Percentiles rank a stretch among this genome's conserved stretches.
Conservation (phyloP, 2,797 vertebrate genomes). For the Micrastur ruficollis region DNA sequence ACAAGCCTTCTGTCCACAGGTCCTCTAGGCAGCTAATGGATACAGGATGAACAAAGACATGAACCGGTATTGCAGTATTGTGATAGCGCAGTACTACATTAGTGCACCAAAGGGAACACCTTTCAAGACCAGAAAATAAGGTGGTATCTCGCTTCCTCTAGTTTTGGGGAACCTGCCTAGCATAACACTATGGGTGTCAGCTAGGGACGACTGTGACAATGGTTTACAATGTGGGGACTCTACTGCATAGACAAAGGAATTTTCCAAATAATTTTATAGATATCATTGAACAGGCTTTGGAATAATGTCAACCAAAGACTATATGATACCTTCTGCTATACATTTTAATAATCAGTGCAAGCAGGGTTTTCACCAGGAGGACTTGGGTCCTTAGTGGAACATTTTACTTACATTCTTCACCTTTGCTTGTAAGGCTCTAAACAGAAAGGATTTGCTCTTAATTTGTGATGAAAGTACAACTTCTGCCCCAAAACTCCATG, state of each 20-base stretch:
- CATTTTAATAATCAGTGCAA: background rate
- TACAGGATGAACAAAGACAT: background rate
- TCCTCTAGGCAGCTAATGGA: background rate
- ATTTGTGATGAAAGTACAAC: background rate
- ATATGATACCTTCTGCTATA: background rate
- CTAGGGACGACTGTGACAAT: background rate
- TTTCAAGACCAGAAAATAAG: background rate
- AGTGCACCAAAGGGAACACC: background rate
- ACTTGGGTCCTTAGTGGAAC: background rate
- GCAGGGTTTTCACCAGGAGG: background rate
- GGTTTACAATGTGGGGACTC: background rate
- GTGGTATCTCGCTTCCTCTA: background rate
- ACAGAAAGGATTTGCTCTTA: background rate
- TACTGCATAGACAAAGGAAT: accelerated
- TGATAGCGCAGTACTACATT: background rate
- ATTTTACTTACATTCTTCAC: background rate
- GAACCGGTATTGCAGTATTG: background rate
- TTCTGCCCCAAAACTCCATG: background rate
- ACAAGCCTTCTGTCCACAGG: background rate
- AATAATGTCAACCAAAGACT: background rate
- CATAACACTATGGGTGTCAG: background rate
- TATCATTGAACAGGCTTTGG: background rate
- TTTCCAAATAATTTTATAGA: background rate
- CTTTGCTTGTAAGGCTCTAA: background rate
- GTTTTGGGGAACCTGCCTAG: background rate